These are phyloP conservation scores for Malacoraja senta DNA, from an alignment of 2,797 vertebrate genomes.

Conservation along the genomic window DNA sequence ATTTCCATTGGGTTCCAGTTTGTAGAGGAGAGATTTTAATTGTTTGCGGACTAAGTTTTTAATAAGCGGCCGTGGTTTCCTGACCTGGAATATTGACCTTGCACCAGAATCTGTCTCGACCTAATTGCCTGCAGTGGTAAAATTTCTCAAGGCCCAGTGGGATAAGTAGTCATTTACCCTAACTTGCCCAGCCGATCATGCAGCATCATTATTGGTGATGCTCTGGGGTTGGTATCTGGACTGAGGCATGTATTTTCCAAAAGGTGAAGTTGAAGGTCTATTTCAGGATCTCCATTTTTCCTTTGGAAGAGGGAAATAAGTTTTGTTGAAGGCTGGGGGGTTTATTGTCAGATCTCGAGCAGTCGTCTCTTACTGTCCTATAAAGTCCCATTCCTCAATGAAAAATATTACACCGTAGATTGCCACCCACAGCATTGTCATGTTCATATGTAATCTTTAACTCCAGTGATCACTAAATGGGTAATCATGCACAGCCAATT, in stretches of 20 bases:
- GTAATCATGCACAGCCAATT: neutral
- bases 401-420: neutral
- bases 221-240: neutral
- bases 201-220: neutral
- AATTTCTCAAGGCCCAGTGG: neutral
- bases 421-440: neutral
- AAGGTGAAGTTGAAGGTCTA: neutral
- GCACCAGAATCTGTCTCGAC: neutral
- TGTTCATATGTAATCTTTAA: neutral
- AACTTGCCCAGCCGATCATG: too few relatives aligned
- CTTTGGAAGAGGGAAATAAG: neutral
- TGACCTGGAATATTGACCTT: neutral
- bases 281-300: neutral
- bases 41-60: neutral
- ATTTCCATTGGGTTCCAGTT: conserved; percentile 36
- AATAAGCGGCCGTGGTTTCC: neutral
- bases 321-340: neutral
- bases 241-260: neutral
- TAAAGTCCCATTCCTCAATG: neutral
- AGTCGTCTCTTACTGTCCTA: neutral
- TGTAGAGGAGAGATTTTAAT: neutral
- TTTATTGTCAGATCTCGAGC: neutral
- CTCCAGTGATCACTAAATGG: neutral
- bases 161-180: neutral
- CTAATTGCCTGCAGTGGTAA: neutral